phyloP scores from a whole-genome alignment of 2,797 vertebrate genomes.

The Graptemys geographica region DNA sequence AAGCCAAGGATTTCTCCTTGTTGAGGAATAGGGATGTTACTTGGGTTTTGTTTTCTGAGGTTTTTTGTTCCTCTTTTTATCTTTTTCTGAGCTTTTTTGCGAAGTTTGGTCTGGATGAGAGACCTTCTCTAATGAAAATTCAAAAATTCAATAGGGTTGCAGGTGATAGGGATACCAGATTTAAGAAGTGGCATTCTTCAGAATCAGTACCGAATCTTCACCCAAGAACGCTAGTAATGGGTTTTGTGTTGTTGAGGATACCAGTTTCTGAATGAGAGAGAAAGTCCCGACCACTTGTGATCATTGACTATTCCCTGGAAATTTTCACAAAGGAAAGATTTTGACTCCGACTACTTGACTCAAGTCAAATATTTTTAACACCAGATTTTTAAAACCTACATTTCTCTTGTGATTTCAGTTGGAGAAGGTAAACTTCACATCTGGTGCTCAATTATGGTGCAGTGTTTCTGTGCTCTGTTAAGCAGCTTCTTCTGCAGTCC shows the following conservation, averaged over 20 bases:
- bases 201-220: not conserved
- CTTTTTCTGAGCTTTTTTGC: conserved; percentile 2
- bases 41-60: not conserved
- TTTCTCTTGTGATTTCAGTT: not conserved
- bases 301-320: not conserved
- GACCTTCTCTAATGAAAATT: not conserved
- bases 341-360: not conserved
- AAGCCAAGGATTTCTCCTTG: conserved; percentile 42
- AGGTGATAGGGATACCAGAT: not conserved
- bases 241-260: not conserved
- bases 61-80: conserved; percentile 7
- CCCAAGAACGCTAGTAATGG: conserved; percentile 13
- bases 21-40: conserved; percentile 46
- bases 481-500: not conserved
- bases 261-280: conserved; percentile 6
- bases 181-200: conserved; percentile 9
- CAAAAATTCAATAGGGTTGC: conserved; percentile 15
- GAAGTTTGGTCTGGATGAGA: conserved; percentile 30
- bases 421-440: not conserved
- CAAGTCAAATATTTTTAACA: not conserved
- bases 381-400: not conserved
- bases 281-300: not conserved
- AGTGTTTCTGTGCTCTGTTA: not conserved
- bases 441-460: not conserved
- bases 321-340: not conserved